These are phyloP conservation scores for Tympanuchus pallidicinctus DNA, from an alignment of 2,113 vertebrate species.

Conservation along the genomic window DNA sequence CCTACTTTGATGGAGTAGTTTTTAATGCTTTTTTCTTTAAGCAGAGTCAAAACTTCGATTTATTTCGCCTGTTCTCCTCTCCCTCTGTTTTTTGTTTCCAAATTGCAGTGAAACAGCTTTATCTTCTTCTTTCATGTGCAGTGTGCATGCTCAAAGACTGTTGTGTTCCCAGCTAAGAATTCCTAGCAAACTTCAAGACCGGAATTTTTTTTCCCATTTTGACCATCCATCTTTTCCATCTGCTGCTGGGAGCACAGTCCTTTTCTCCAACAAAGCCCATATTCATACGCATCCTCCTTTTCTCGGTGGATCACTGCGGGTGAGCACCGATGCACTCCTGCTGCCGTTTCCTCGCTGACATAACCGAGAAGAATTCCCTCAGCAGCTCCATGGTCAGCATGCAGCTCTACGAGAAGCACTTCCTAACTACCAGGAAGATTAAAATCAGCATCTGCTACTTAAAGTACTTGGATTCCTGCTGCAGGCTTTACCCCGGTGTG, in stretches of 20 bases:
- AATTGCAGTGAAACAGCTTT: background rate
- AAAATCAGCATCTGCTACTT: constrained; percentile 49
- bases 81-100: background rate
- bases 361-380: constrained; percentile 20
- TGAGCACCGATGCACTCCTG: background rate
- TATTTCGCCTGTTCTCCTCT: background rate
- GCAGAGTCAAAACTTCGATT: background rate
- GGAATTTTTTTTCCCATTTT: constrained; percentile 9
- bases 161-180: background rate
- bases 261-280: constrained; percentile 35
- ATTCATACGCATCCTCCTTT: constrained; percentile 25
- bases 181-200: background rate
- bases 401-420: background rate
- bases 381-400: rapidly evolving
- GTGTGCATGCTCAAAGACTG: background rate
- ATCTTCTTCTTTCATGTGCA: background rate
- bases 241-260: background rate
- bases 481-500: constrained; percentile 22
- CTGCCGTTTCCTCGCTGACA: background rate
- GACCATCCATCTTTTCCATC: constrained; percentile 17
- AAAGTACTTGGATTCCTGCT: constrained; percentile 34
- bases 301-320: background rate
- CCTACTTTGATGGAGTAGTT: background rate
- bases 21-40: background rate
- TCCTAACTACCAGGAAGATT: constrained; percentile 23